A percentile compares a stretch with the other conserved stretches of the same genome.
Conservation (phyloP, 2,888 invertebrate species). For the Trilocha varians region DNA sequence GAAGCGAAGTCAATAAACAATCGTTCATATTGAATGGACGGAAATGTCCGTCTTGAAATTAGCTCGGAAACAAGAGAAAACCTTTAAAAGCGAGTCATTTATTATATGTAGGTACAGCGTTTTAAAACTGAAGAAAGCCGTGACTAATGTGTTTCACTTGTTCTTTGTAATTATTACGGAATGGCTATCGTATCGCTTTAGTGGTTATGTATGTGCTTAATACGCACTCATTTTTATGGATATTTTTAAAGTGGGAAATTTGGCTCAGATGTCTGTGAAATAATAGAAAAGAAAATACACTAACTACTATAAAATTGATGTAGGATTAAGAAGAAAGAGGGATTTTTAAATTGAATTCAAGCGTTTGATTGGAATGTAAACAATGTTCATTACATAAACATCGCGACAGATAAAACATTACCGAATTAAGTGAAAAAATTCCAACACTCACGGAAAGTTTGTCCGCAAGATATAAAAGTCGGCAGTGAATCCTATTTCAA, state of each 20-base stretch:
- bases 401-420: not conserved
- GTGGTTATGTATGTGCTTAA: not conserved
- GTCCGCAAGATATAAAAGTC: slow-evolving; percentile 55
- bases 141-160: slow-evolving; percentile 57
- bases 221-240: no score
- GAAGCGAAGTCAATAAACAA: slow-evolving; percentile 66
- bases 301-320: no score
- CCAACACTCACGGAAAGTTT: slow-evolving; percentile 10
- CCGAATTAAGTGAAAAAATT: not conserved
- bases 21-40: slow-evolving; percentile 72
- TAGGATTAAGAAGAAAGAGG: no score
- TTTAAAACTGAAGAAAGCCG: slow-evolving; percentile 47
- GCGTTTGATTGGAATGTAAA: no score
- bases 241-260: no score
- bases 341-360: no score
- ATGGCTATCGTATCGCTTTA: not conserved
- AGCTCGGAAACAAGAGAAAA: slow-evolving; percentile 68
- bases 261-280: no score
- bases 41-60: slow-evolving; percentile 70
- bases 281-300: no score
- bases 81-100: slow-evolving; percentile 59
- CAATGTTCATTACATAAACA: no score
- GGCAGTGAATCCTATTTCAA: slow-evolving; percentile 61
- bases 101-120: slow-evolving; percentile 59
- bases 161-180: slow-evolving; percentile 19